Evolutionary conservation across 2,888 invertebrate species (phyloP).

Genomic region (Pemphredon lugubris): DNA sequence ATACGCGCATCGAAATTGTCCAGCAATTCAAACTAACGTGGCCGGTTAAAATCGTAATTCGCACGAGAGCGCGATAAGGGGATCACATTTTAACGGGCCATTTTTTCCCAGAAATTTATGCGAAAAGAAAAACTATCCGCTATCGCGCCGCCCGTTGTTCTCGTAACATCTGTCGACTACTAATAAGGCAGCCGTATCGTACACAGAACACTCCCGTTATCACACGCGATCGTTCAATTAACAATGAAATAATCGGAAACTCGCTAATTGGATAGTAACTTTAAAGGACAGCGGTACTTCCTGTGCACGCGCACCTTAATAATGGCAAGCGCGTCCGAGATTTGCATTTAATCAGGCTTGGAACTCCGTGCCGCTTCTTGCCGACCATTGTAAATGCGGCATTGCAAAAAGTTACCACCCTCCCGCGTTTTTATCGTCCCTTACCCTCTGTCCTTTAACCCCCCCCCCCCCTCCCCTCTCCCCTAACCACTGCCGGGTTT

Average conservation of each 20-base stretch:
- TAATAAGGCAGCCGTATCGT: too few relatives aligned
- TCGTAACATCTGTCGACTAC: too few relatives aligned
- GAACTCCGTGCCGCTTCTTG: constrained; percentile 41
- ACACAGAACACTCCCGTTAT: background rate
- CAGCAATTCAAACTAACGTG: too few relatives aligned
- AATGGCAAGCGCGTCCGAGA: constrained; percentile 65
- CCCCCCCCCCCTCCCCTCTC: background rate
- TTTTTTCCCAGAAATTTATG: too few relatives aligned
- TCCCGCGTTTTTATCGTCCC: constrained; percentile 34
- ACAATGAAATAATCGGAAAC: constrained; percentile 52
- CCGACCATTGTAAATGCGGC: constrained; percentile 30
- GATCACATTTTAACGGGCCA: too few relatives aligned
- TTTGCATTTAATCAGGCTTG: constrained; percentile 71
- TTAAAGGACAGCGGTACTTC: constrained; percentile 45
- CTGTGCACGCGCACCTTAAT: constrained; percentile 53
- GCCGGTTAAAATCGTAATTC: too few relatives aligned
- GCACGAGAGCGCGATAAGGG: too few relatives aligned
- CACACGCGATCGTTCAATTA: constrained; percentile 54
- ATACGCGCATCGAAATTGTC: too few relatives aligned
- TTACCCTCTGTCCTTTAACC: background rate
- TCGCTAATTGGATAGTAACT: constrained; percentile 62
- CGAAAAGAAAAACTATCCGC: too few relatives aligned
- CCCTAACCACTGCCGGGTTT: too few relatives aligned
- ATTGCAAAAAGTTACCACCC: constrained; percentile 34
- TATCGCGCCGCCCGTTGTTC: too few relatives aligned